Base-by-base conservation (phyloP, 2,797 vertebrate species). In the Brachyalestes nurse region DNA sequence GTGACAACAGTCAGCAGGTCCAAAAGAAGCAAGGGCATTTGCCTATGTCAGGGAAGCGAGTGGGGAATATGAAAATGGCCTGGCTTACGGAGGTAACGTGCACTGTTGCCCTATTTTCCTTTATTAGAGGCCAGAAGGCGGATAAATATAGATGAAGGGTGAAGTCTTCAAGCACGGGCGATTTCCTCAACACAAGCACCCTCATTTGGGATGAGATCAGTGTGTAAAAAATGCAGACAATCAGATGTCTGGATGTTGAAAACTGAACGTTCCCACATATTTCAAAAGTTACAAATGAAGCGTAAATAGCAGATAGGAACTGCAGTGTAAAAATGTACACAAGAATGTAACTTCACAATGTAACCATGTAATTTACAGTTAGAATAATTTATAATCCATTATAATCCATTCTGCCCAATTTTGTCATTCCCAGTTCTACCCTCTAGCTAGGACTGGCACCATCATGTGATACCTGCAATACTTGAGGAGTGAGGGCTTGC, bases 141-240 rank as follows among this genome's bases (percentile, higher is more conserved):
- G 75, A 66, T 65, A 72, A 82, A 78, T 75, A 83, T 82, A 73
- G 13, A 69, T 66, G 19, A 66, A 67, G 10, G 21, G 71, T 60
- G 55, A 78, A 51, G 17, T 58, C 55, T 74, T 66, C 53, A 61
- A 42, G 45, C 5, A 23, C 42, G 51, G 28, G 12, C 2, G 23
- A 45, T 61, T 65, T 62, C 57, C 38, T 64, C 72, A 34, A 77
- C 23, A 67, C 1, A 21, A 28, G 55, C 42, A 21, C 28, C 10
- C 25, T 16, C 17, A 57, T 49, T 53, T 49, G 62, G 60, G 51
- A 19, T 1, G 25, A 45, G 53, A 72, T 23, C 64, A n/a, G 17
- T 38, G 7, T 47, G 17, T 42, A 25, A 40, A 79, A 83, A 75
- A n/a, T 13, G 2, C 13, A 70, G 51, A 16, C 12, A 7, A 12